Conservation (phyloP, 2,888 invertebrate species). For the Schizaphis graminum region DNA sequence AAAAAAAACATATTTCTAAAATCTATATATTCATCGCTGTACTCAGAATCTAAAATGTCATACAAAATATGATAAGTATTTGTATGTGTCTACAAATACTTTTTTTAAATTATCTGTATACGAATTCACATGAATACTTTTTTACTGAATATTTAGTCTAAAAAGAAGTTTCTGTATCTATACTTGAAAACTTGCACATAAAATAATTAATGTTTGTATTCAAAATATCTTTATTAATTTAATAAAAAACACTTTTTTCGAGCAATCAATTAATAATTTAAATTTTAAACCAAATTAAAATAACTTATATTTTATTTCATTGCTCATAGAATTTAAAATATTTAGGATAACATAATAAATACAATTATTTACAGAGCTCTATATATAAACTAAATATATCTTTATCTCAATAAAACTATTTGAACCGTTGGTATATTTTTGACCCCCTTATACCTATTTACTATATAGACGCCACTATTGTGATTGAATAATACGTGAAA, state of each 20-base stretch:
- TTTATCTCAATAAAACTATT: conserved; percentile 30
- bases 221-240: too few species aligned
- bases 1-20: too few species aligned
- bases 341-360: background rate
- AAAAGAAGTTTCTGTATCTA: background rate
- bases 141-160: background rate
- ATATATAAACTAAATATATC: background rate
- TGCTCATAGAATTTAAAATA: background rate
- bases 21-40: too few species aligned
- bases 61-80: background rate
- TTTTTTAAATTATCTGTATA: background rate
- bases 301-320: background rate
- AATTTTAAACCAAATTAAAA: background rate
- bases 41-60: background rate
- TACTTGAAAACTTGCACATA: background rate
- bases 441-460: background rate
- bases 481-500: conserved; percentile 12
- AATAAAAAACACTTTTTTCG: background rate
- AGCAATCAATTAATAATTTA: background rate
- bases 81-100: background rate
- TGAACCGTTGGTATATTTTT: conserved; percentile 18
- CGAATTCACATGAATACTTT: background rate
- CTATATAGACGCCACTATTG: conserved; percentile 18
- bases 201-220: background rate
- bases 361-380: background rate